Base-by-base conservation (phyloP, 2,888 invertebrate species). In the Nezara viridula region DNA sequence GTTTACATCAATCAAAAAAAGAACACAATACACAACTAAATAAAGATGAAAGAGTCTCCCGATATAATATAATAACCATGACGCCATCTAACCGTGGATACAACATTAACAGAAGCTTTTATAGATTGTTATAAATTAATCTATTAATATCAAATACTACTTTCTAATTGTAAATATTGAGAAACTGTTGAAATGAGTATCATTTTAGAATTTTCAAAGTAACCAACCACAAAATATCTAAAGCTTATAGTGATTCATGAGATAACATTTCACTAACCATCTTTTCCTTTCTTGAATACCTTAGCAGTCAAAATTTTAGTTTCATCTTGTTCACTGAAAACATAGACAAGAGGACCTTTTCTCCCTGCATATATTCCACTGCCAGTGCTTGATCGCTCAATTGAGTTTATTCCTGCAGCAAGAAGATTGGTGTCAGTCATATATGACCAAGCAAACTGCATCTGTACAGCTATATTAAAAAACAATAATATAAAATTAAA, bases 291-390 rank as follows among this genome's bases (percentile, higher is more conserved):
- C 40, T 87, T 87, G 37, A 40, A 87, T 66, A 87, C 0, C 37
- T 66, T 87, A 24, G 87, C 87, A 87, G 44, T 27, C 44, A 87
- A 60, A 40, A 87, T 60, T 37, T 10, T 2, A 12, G 87, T 24
- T 55, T 50, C 52, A 19, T 14, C 52, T 3, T 7, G 21, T 10
- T 87, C 50, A n/a, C 87, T 87, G 50, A 50, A 40, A 7, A 40
- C 9, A 47, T 89, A 90, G n/a, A 73, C 73, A 2, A 87, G 21
- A 24, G 90, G 86, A 14, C 93, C 93, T 19, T 91, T 89, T 9
- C 91, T 90, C 9, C 93, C 93, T 90, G 92, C 90, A 91, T 93
- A 95, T 73, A 95, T 94, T 10, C 95, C 95, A 90, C 94, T 94
- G 24, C 95, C 95, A 10, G 93, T 91, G 87, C 91, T 92, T 4